Conservation (phyloP, 2,888 invertebrate genomes). For the Venustoraphidia nigricollis region DNA sequence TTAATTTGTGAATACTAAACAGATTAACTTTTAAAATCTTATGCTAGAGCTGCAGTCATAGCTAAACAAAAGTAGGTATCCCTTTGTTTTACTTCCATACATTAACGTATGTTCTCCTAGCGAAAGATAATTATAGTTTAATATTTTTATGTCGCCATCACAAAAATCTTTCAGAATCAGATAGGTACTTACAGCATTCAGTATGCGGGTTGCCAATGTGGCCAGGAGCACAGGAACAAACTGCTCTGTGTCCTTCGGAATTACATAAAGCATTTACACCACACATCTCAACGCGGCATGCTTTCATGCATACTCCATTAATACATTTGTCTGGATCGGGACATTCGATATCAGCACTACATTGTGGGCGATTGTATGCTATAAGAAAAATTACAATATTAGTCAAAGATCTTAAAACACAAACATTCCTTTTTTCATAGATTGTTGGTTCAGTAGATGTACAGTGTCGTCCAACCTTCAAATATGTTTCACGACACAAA, state of each 20-base stretch:
- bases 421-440: too few relatives aligned
- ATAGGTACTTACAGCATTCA: conserved; percentile 42
- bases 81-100: too few relatives aligned
- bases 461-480: too few relatives aligned
- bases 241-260: conserved; percentile 56
- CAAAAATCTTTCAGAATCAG: conserved; percentile 7
- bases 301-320: conserved; percentile 59
- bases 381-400: conserved; percentile 3
- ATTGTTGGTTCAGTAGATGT: too few relatives aligned
- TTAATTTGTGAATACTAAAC: too few relatives aligned
- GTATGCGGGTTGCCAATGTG: conserved; percentile 65
- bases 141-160: conserved; percentile 1
- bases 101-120: conserved; percentile 2
- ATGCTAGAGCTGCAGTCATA: too few relatives aligned
- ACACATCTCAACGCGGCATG: conserved; percentile 62
- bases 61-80: too few relatives aligned
- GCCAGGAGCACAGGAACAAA: conserved; percentile 63
- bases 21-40: too few relatives aligned
- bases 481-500: too few relatives aligned
- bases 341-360: conserved; percentile 61
- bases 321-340: conserved; percentile 57
- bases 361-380: conserved; percentile 40
- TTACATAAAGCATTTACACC: conserved; percentile 73
- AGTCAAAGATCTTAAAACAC: neutral
- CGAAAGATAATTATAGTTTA: neutral